Evolutionary conservation across 2,113 vertebrate species (phyloP).

Genomic region (Atlantisia rogersi): DNA sequence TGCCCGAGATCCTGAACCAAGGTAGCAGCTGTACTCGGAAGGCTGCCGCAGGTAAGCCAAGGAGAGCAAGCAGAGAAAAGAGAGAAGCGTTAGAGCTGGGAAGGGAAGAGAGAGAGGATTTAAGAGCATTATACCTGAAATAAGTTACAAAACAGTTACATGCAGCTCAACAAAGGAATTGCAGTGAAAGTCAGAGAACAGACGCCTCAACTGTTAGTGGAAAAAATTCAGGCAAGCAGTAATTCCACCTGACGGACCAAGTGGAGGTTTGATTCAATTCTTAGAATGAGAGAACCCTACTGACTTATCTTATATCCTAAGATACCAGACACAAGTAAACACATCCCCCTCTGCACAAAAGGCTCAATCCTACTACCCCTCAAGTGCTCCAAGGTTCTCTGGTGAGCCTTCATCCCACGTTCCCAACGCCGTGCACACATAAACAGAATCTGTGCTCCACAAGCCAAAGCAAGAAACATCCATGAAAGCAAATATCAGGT

Average conservation of each 20-base stretch:
- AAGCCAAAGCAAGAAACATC: not conserved
- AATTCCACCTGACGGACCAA: not conserved
- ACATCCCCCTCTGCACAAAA: not conserved
- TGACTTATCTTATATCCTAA: not conserved
- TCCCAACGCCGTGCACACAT: not conserved
- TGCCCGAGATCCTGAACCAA: constrained; percentile 87
- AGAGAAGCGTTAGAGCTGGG: constrained; percentile 53
- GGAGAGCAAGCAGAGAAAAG: constrained; percentile 56
- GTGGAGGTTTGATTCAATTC: not conserved
- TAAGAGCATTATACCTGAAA: not conserved
- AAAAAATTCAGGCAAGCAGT: not conserved
- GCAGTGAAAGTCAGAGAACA: not conserved
- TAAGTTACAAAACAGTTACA: not conserved
- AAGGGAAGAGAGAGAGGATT: not conserved
- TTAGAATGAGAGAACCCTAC: not conserved
- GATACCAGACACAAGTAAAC: not conserved
- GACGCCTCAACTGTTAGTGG: not conserved
- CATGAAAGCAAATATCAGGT: not conserved
- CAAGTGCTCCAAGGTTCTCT: not conserved
- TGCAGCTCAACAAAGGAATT: constrained; percentile 6
- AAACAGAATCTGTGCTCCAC: rapidly evolving
- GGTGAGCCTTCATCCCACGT: not conserved
- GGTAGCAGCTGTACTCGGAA: constrained; percentile 86
- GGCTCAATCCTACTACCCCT: not conserved
- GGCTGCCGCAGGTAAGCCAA: constrained; percentile 74